Evolutionary conservation across 2,113 vertebrate species (phyloP).

Genomic region (Leiothrix lutea): DNA sequence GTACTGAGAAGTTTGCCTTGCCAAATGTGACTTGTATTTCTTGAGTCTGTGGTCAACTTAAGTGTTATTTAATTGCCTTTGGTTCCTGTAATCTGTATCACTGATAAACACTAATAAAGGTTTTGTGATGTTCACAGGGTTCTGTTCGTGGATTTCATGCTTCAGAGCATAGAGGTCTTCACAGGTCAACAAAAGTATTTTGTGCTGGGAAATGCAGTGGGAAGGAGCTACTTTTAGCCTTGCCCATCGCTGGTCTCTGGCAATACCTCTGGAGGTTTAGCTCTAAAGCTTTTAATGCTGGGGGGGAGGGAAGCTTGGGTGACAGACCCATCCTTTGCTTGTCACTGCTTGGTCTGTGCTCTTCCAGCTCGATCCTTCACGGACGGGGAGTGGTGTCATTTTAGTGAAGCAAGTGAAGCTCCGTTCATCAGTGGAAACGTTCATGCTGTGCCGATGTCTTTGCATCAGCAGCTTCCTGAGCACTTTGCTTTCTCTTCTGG

Average conservation of each 20-base stretch:
- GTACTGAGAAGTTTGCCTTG: constrained; percentile 76
- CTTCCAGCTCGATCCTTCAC: neutral
- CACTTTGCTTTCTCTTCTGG: neutral
- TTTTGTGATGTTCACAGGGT: constrained; percentile 75
- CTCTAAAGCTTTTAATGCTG: neutral
- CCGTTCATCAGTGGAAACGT: accelerated
- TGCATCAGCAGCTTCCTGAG: neutral
- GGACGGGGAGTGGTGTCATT: accelerated
- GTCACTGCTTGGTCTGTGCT: neutral
- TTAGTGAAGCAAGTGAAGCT: neutral
- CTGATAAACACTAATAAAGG: constrained; percentile 82
- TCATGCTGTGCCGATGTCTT: neutral
- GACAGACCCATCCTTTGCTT: neutral
- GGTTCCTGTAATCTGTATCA: constrained; percentile 79
- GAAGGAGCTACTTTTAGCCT: neutral
- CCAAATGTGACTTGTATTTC: constrained; percentile 78
- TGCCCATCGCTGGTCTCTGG: neutral
- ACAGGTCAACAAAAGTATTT: neutral
- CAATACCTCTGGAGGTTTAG: neutral
- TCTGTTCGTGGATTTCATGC: constrained; percentile 39
- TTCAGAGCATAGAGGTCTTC: neutral
- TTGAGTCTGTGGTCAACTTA: constrained; percentile 77
- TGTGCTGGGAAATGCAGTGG: neutral
- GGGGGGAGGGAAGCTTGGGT: neutral
- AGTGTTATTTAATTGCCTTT: constrained; percentile 81